Base-by-base conservation (phyloP, 2,113 vertebrate species). In the Tetrax tetrax region DNA sequence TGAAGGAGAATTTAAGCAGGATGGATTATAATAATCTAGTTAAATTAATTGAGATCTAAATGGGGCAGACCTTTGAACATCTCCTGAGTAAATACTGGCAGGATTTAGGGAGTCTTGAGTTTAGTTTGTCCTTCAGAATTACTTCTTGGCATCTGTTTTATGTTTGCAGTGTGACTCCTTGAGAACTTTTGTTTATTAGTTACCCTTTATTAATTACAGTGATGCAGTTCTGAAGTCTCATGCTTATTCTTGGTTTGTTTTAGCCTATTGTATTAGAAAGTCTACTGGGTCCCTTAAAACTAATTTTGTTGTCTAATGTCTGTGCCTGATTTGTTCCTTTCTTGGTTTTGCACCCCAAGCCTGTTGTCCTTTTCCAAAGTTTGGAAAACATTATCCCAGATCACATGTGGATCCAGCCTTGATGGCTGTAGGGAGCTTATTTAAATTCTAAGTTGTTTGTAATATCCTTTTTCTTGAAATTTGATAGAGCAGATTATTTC, bases 11-110 rank as follows among this genome's bases (percentile, higher is more conserved):
- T 0, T 43, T 64, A 24, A 91, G 16, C 2, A 48, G 82, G 41
- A 48, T 72, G 78, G 54, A 72, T 95, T 84, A 78, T 38, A 51
- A 79, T 66, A 78, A 85, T 82, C 74, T 51, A 35, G 51, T 78
- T 82, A 63, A 89, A 83, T 89, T 83, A 93, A 89, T n/a, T 84
- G 90, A 79, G 72, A 71, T 84, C 59, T 70, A 70, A 87, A 33
- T 27, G 61, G 81, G 65, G 57, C 48, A 87, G 74, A 69, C 57
- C 43, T 94, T 51, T 87, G 53, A 89, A 35, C 38, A 66, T 54
- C 78, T 87, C 51, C 66, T n/a, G 22, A 79, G 82, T 64, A 87
- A 94, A 90, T 79, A 79, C 8, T 93, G 82, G 69, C 74, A 82
- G 78, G 56, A 48, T 68, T 91, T 79, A 38, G 47, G 47, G 57